Conservation (phyloP, 2,888 invertebrate genomes). For the Anoplius nigerrimus region DNA sequence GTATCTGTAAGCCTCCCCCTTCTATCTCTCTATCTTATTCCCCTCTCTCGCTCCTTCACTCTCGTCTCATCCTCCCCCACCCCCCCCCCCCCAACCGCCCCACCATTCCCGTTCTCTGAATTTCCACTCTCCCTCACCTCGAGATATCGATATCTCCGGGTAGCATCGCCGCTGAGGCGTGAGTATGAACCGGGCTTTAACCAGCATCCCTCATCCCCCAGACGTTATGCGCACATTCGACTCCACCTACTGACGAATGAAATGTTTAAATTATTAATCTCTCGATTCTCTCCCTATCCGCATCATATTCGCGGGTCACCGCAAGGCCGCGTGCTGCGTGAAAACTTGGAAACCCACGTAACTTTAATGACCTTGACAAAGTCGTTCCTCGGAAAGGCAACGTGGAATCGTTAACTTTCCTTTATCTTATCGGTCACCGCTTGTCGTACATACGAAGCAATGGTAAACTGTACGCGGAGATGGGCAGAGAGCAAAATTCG, state of each 20-base stretch:
- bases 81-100: slow-evolving; percentile 23
- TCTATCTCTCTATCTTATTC: slow-evolving; percentile 22
- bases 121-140: slow-evolving; percentile 8
- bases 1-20: slow-evolving; percentile 56
- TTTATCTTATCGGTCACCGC: too few relatives aligned
- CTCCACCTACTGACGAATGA: neutral
- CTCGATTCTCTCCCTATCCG: neutral
- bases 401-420: too few relatives aligned
- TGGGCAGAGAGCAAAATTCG: too few relatives aligned
- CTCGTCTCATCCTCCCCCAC: slow-evolving; percentile 19
- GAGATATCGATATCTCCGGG: slow-evolving; percentile 59
- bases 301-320: neutral
- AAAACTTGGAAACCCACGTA: neutral
- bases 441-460: too few relatives aligned
- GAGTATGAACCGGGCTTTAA: slow-evolving; percentile 43
- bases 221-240: slow-evolving; percentile 3
- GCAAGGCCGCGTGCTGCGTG: slow-evolving; percentile 4
- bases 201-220: slow-evolving; percentile 2
- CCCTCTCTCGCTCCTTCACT: slow-evolving; percentile 21
- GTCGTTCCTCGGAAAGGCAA: too few relatives aligned
- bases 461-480: too few relatives aligned
- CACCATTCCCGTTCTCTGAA: slow-evolving; percentile 18
- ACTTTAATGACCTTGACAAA: neutral
- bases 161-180: slow-evolving; percentile 39
- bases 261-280: slow-evolving; percentile 7